Conservation (phyloP, 2,888 invertebrate species). For the Nysson spinosus region DNA sequence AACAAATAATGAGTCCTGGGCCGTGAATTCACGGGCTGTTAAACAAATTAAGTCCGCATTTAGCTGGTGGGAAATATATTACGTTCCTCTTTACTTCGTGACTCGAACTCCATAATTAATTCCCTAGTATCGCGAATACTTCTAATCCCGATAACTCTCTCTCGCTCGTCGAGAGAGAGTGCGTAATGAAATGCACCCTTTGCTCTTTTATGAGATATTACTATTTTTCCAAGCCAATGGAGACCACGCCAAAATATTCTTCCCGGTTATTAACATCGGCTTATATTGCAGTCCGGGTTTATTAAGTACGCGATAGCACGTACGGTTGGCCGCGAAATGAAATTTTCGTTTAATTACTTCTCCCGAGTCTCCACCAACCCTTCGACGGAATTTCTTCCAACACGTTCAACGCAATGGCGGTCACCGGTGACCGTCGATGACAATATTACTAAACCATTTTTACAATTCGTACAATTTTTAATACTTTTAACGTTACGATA, state of each 20-base stretch:
- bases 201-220: conserved; percentile 37
- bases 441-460: no score
- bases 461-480: no score
- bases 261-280: conserved; percentile 52
- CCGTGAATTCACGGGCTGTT: conserved; percentile 27
- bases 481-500: no score
- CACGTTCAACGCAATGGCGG: no score
- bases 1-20: conserved; percentile 19
- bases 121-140: conserved; percentile 34
- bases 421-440: no score
- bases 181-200: conserved; percentile 61
- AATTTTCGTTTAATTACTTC: conserved; percentile 31
- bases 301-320: conserved; percentile 52
- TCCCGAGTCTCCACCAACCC: no score
- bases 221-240: conserved; percentile 49
- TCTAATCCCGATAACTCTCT: conserved; percentile 44
- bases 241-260: conserved; percentile 34
- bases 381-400: no score
- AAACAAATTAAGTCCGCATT: conserved; percentile 43
- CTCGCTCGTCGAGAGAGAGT: conserved; percentile 14
- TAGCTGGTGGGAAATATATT: conserved; percentile 15
- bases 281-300: conserved; percentile 29
- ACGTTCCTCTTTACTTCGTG: neutral
- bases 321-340: conserved; percentile 27
- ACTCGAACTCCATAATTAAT: conserved; percentile 49